Percentiles rank a stretch among this genome's conserved stretches.
Conservation (phyloP, 1,140 invertebrate genomes). For the Lepidurus apus region DNA sequence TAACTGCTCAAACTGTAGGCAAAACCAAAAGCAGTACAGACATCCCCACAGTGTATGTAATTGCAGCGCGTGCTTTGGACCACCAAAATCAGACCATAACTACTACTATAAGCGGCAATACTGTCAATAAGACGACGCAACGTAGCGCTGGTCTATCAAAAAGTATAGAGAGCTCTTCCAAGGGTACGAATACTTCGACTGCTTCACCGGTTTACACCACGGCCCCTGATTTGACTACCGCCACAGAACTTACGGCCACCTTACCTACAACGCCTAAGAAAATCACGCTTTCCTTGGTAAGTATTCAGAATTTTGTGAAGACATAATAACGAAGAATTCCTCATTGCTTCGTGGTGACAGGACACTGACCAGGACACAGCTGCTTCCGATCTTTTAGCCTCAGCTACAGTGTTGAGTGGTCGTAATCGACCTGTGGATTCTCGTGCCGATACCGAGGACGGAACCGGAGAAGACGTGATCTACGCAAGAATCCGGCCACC, state of each 20-base stretch:
- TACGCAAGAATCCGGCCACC: constrained; percentile 5
- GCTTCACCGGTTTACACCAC: constrained; percentile 8
- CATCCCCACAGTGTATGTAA: neutral
- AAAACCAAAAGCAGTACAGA: neutral
- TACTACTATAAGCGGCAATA: neutral
- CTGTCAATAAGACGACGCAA: neutral
- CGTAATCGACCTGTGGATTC: neutral
- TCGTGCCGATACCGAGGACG: constrained; percentile 8
- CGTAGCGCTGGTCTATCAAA: neutral
- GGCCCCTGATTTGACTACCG: neutral
- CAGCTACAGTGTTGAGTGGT: neutral
- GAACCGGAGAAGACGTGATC: constrained; percentile 11
- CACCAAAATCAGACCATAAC: neutral
- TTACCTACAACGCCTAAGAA: neutral
- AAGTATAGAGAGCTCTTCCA: neutral
- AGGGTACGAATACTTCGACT: neutral
- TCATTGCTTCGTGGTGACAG: neutral
- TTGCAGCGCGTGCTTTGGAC: neutral
- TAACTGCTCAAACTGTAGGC: neutral
- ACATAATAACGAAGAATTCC: neutral
- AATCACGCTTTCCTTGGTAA: neutral
- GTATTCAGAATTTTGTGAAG: neutral
- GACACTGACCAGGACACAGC: neutral
- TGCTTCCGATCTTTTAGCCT: neutral
- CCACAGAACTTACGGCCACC: neutral